Percentiles rank a stretch among this genome's conserved stretches.
phyloP scores from a whole-genome alignment of 2,888 invertebrate species.

The Galerucella nymphaeae region DNA sequence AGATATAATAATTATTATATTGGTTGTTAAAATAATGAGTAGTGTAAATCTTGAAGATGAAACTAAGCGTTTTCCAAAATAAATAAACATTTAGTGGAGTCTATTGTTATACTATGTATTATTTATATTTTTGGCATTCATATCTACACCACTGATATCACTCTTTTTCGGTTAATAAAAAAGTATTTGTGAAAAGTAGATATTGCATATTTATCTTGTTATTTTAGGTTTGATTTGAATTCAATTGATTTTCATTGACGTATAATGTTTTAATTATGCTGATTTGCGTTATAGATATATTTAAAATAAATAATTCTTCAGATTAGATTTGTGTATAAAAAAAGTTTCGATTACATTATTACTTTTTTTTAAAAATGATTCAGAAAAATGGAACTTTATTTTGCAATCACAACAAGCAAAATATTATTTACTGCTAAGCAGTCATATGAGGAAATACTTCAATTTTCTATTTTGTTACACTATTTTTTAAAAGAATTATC shows the following conservation, averaged over 20 bases:
- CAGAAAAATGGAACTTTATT: not conserved
- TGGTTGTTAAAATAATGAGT: no score
- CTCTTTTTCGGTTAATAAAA: not conserved
- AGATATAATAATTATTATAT: no score
- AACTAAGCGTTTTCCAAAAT: not conserved
- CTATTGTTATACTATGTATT: not conserved
- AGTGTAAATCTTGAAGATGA: no score
- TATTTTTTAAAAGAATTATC: no score
- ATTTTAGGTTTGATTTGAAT: constrained; percentile 17
- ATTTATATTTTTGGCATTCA: not conserved
- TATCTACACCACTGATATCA: not conserved
- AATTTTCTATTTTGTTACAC: no score
- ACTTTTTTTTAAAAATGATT: not conserved
- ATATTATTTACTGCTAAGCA: not conserved
- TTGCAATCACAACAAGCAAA: not conserved
- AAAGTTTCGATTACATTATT: not conserved
- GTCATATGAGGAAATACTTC: no score
- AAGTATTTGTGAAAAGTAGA: not conserved
- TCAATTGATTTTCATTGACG: constrained; percentile 25
- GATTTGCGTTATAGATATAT: constrained; percentile 14
- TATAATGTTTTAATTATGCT: constrained; percentile 42
- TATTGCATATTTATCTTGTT: constrained; percentile 3
- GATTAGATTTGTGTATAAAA: not conserved
- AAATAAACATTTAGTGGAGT: not conserved
- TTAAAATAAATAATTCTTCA: constrained; percentile 14